These are phyloP conservation scores for Drosophila pseudoananassae DNA, from an alignment of 1,140 invertebrate genomes.

Conservation along the genomic window DNA sequence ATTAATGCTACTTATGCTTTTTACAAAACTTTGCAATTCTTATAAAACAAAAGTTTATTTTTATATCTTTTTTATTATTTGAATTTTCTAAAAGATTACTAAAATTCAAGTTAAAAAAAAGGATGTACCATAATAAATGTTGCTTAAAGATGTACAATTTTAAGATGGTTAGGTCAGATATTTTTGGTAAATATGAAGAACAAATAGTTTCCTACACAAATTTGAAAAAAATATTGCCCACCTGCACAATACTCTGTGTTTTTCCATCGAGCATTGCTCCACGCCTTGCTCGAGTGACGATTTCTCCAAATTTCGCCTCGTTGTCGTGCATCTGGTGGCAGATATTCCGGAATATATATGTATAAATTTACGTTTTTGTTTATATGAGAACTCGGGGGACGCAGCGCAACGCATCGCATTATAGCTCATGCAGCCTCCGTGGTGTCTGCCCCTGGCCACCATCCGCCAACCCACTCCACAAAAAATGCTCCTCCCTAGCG, in stretches of 20 bases:
- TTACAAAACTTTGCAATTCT: no score
- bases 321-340: slow-evolving; percentile 34
- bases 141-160: neutral
- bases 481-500: slow-evolving; percentile 2
- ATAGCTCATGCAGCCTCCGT: slow-evolving; percentile 65
- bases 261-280: slow-evolving; percentile 14
- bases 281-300: slow-evolving; percentile 24
- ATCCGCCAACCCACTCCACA: slow-evolving; percentile 11
- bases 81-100: no score
- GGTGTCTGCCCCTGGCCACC: slow-evolving; percentile 8
- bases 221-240: neutral
- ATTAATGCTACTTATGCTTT: no score
- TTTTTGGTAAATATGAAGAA: no score
- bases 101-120: no score
- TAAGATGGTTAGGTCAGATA: no score
- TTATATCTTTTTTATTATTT: no score
- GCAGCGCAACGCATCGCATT: slow-evolving; percentile 77
- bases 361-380: slow-evolving; percentile 21
- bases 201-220: neutral
- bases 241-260: slow-evolving; percentile 7
- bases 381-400: slow-evolving; percentile 19
- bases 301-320: slow-evolving; percentile 25
- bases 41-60: no score
- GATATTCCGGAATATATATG: slow-evolving; percentile 15
- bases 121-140: neutral